Base-by-base conservation (phyloP, 2,113 vertebrate genomes). In the Riparia riparia region DNA sequence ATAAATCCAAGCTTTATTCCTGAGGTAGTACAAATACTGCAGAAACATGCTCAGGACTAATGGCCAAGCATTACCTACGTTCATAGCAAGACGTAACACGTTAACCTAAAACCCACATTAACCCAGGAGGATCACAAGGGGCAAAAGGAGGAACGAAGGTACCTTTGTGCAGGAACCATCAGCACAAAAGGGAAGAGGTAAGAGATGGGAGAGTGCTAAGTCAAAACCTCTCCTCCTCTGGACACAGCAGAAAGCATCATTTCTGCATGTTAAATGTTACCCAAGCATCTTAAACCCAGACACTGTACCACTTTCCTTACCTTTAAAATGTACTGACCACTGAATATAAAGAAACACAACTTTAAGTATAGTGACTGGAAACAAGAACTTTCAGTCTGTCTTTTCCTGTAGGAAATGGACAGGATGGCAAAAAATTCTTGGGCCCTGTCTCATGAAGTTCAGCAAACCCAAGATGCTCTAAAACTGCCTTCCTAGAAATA, bases 401-500 rank as follows among this genome's bases (percentile, higher is more conserved):
- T 79, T 86, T 53, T 95, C 54, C 53, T 39, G 11, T 6, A 85
- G 34, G 29, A 87, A 63, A 50, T 4, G 6, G 20, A 73, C 9
- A 70, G 58, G n/a, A n/a, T 68, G 31, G 22, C 73, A 82, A 29
- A 32, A 71, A 64, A 76, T 7, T 3, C 37, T 56, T 76, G 19
- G 20, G 61, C 2, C 7, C 12, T 54, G 34, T 54, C 41, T 44
- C 44, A 58, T 31, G 24, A n/a, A 72, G 22, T 3, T 37, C 45
- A 88, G 39, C 50, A 57, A 79, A 26, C 29, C 17, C 41, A 65
- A 65, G 9, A 65, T 8, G 41, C 68, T 54, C 25, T 49, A 68
- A 73, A 94, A 63, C 32, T 45, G 31, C 10, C 41, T 82, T 89
- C 50, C 89, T 72, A 63, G 64, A 71, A 93, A 47, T 1, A 91